Conservation (phyloP, 2,797 vertebrate genomes). For the Pangasius larnaudii region DNA sequence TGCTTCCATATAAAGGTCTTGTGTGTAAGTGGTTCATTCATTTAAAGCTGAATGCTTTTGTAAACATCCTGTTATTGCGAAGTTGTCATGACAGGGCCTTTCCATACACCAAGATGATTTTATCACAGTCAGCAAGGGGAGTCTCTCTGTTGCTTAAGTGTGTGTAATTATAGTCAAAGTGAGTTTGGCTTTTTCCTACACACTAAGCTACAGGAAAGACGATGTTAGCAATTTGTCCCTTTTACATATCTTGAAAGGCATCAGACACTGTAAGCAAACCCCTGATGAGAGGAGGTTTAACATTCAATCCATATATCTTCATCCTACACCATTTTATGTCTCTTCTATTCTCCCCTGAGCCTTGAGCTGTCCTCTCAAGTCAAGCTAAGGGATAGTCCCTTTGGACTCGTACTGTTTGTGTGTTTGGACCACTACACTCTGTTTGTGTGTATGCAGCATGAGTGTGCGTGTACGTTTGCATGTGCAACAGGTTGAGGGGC, state of each 20-base stretch:
- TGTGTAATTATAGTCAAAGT: neutral
- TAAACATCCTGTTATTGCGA: constrained; percentile 80
- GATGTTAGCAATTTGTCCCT: neutral
- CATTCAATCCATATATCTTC: neutral
- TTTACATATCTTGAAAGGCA: neutral
- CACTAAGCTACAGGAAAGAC: neutral
- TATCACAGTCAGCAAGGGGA: neutral
- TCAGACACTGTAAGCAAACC: neutral
- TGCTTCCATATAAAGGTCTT: constrained; percentile 5
- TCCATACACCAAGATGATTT: constrained; percentile 22
- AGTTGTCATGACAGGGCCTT: constrained; percentile 60
- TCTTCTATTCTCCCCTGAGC: neutral
- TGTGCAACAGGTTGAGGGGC: constrained; percentile 33
- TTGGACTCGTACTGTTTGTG: neutral
- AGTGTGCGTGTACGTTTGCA: constrained; percentile 27
- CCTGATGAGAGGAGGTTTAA: neutral
- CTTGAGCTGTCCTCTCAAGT: neutral
- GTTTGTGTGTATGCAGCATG: constrained; percentile 38
- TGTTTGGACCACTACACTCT: neutral
- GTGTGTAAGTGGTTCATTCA: constrained; percentile 25
- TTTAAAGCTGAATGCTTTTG: constrained; percentile 42
- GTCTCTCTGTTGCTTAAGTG: neutral
- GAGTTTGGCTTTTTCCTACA: neutral
- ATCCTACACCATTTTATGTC: neutral
- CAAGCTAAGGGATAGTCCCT: neutral